Evolutionary conservation across 2,113 vertebrate genomes (phyloP), one percentile per base, ranked within the genome.

Genomic region (Gasterosteus aculeatus): DNA sequence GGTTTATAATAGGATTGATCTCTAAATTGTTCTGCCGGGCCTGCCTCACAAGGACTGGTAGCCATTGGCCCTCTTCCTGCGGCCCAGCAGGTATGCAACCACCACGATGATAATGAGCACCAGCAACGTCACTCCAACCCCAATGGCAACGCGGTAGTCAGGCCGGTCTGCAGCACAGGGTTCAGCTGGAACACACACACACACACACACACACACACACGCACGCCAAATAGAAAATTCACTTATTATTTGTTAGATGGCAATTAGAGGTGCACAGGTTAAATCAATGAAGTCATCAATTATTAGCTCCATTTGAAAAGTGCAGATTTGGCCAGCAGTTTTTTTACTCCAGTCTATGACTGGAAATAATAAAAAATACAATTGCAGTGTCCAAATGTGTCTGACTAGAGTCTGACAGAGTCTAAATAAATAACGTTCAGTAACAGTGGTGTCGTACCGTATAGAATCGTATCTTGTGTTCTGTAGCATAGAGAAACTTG

Each of bases 31-130:
- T 14, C 15, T 29, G 15, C 15, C 19, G 22, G 0, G 9, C 11
- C 18, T 26, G 18, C n/a, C 77, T 95, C 77, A 96, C 57, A 96
- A 93, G 8, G 95, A 72, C 92, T 96, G 95, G 89, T 97, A 97
- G 1, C 94, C 88, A 0, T 84, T 44, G 2, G 80, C 64, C 66
- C 90, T 92, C 67, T 8, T 89, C 57, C 58, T 90, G 46, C 94
- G 92, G 58, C 91, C 72, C 19, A 96, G 19, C 2, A 94, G 56
- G 84, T 95, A 95, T 38, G 83, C 94, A 9, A 95, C 16, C 5
- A 97, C 49, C 69, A 96, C 94, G 1, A 96, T 78, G 51, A 93
- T 0, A 12, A 97, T 92, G 68, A 97, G 94, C 71, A 95, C 72
- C 15, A 95, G 74, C 3, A 95, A 87, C 1, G 94, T 82, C 14